Evolutionary conservation across 2,888 invertebrate genomes (phyloP), one percentile per base, ranked within the genome.

Genomic region (Cyrtodaria siliqua): DNA sequence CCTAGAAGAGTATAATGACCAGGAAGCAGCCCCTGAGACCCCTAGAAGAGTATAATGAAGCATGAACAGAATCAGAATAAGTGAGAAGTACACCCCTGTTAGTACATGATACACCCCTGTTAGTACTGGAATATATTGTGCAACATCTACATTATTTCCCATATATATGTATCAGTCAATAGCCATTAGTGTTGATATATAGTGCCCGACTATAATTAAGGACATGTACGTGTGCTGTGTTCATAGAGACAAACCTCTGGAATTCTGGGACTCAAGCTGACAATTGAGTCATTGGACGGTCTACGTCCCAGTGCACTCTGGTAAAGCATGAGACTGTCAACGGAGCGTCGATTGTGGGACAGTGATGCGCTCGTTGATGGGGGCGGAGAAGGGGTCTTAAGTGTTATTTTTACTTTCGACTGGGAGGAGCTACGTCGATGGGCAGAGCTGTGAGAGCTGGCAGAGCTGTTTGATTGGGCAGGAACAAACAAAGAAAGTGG

Each of bases 361-460:
- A 77, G 29, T 20, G 79, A 52, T 20, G 59, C 42, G 26, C 61
- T 69, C 29, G 79, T 70, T 6, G 76, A 60, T 23, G 86, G 82
- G 53, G 85, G 60, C 18, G 83, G 83, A 55, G 83, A 79, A 20
- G 82, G 78, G 55, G 83, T 75, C 57, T 79, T 77, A 12, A 75
- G 55, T 20, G 44, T 27, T n/a, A 79, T 27, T 40, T 69, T 78
- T 16, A 18, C n/a, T 44, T 44, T 16, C 44, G 33, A 12, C 12
- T 33, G 33, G 6, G 33, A 33, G 6, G 12, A 12, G 33, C 33
- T 33, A 33, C 33, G 33, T 33, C 6, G 12, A 12, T 33, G 33
- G 12, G 33, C 33, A 4, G 33, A 8, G 12, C 33, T 33, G 33
- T 12, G 33, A 33, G 33, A 33, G 12, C 16, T 44, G 44, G 56